phyloP scores from a whole-genome alignment of 2,888 invertebrate species.

The Patella ulyssiponensis region DNA sequence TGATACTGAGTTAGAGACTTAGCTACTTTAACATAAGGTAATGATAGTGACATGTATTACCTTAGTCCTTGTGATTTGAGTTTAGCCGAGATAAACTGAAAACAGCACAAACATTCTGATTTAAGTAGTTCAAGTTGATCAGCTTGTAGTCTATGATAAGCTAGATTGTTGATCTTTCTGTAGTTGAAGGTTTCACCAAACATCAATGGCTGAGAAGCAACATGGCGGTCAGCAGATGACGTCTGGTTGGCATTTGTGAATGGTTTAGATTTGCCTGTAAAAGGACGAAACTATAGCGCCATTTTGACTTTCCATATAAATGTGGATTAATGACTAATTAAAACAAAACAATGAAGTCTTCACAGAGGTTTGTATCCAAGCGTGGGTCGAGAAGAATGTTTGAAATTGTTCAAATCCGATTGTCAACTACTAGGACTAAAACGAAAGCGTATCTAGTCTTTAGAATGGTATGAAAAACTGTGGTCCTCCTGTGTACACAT shows the following conservation, averaged over 20 bases:
- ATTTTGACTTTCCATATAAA: too few relatives aligned
- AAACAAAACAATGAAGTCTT: too few relatives aligned
- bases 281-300: background rate
- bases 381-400: too few relatives aligned
- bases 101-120: conserved; percentile 55
- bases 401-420: too few relatives aligned
- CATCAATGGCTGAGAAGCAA: conserved; percentile 54
- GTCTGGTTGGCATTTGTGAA: conserved; percentile 45
- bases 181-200: conserved; percentile 54
- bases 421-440: too few relatives aligned
- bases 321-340: too few relatives aligned
- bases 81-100: conserved; percentile 55
- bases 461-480: too few relatives aligned
- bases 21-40: too few relatives aligned
- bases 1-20: too few relatives aligned
- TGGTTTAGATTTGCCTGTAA: conserved; percentile 55
- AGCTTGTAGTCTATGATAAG: conserved; percentile 54
- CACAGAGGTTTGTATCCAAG: too few relatives aligned
- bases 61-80: conserved; percentile 47
- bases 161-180: conserved; percentile 60
- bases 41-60: conserved; percentile 15
- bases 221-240: conserved; percentile 48
- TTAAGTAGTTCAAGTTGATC: conserved; percentile 45
- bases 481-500: too few relatives aligned
- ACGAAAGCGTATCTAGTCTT: too few relatives aligned